phyloP scores from a whole-genome alignment of 53 echinoderm and acorn worm genomes.

The Pentamera pediparva region DNA sequence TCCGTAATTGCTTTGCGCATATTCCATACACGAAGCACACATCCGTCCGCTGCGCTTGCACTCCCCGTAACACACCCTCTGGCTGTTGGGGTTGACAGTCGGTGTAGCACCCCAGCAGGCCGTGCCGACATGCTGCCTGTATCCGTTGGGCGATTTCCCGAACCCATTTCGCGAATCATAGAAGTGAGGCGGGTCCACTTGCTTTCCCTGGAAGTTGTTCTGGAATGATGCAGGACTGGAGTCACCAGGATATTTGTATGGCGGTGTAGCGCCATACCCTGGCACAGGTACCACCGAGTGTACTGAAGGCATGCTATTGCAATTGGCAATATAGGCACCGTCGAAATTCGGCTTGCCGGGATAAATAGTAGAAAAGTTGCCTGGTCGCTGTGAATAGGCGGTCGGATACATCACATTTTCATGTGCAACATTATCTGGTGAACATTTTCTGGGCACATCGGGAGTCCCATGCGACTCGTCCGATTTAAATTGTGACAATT shows the following conservation, averaged over 20 bases:
- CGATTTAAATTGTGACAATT: no score
- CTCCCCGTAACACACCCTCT: conserved; percentile 20
- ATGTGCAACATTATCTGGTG: background rate
- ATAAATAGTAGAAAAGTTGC: conserved; percentile 14
- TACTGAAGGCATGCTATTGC: conserved; percentile 22
- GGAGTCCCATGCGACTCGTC: no score
- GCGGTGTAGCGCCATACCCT: background rate
- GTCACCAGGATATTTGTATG: background rate
- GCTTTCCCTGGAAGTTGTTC: background rate
- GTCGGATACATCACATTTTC: conserved; percentile 34
- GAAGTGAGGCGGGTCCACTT: background rate
- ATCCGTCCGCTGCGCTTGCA: conserved; percentile 18
- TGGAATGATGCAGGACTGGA: background rate
- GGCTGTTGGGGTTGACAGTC: no score
- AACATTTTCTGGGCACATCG: no score
- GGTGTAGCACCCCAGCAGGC: background rate
- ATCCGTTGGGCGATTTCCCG: background rate
- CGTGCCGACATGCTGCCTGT: background rate
- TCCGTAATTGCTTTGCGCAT: conserved; percentile 14
- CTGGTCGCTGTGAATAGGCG: conserved; percentile 21
- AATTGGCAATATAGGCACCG: no score
- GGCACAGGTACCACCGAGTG: conserved; percentile 15
- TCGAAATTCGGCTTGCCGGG: conserved; percentile 19
- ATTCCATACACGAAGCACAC: conserved; percentile 6
- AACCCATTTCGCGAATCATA: background rate